Conservation (phyloP, 2,888 invertebrate genomes). For the Mesorhabditis belari region DNA sequence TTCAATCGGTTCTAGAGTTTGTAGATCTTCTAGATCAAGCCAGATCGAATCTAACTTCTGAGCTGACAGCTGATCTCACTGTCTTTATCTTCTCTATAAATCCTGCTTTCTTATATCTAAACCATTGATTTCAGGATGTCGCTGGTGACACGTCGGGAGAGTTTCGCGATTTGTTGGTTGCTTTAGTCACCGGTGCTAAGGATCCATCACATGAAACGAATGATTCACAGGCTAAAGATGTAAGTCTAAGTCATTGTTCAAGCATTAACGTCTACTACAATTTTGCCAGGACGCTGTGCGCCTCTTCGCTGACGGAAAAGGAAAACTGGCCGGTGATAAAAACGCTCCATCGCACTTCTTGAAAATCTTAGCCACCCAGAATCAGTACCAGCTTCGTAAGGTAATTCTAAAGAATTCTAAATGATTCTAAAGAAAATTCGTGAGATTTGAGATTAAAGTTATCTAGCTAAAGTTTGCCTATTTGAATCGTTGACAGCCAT, state of each 20-base stretch:
- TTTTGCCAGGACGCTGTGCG: constrained; percentile 34
- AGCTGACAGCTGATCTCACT: too few relatives aligned
- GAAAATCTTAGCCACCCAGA: constrained; percentile 35
- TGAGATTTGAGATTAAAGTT: background rate
- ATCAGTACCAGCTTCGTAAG: constrained; percentile 39
- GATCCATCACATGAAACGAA: constrained; percentile 31
- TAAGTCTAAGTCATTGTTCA: constrained; percentile 8
- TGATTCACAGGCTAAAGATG: constrained; percentile 26
- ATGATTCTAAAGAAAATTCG: too few relatives aligned
- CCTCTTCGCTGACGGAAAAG: constrained; percentile 39
- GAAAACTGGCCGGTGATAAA: constrained; percentile 24
- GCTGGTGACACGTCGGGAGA: constrained; percentile 79
- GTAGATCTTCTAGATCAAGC: too few relatives aligned
- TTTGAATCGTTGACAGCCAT: background rate
- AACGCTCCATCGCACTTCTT: constrained; percentile 31
- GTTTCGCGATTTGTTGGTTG: constrained; percentile 62
- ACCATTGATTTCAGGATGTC: constrained; percentile 8
- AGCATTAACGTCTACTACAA: background rate
- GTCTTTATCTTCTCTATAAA: too few relatives aligned
- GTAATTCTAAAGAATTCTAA: constrained; percentile 1
- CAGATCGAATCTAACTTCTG: too few relatives aligned
- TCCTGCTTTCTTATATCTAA: too few relatives aligned
- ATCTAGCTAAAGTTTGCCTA: background rate
- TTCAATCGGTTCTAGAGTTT: too few relatives aligned
- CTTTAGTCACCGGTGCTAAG: constrained; percentile 45